phyloP scores from a whole-genome alignment of 2,113 vertebrate genomes.

The Caranx ignobilis region DNA sequence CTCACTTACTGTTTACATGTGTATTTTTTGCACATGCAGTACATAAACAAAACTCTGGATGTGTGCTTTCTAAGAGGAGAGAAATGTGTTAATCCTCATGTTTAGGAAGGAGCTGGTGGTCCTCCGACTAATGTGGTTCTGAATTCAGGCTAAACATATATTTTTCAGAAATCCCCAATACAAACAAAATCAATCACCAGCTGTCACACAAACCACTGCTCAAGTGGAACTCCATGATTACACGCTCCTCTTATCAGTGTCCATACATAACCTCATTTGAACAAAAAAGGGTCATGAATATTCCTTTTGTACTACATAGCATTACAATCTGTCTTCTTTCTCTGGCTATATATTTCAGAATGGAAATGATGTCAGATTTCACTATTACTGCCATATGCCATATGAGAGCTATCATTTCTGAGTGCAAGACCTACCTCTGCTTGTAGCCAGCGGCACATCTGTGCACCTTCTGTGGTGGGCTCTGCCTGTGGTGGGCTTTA shows the following conservation, averaged over 20 bases:
- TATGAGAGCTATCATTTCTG: slow-evolving; percentile 77
- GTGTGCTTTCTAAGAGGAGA: slow-evolving; percentile 12
- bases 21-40: not conserved
- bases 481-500: slow-evolving; percentile 65
- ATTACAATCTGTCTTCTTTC: slow-evolving; percentile 55
- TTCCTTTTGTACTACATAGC: slow-evolving; percentile 49
- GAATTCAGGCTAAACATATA: slow-evolving; percentile 64
- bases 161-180: slow-evolving; percentile 59
- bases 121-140: slow-evolving; percentile 43
- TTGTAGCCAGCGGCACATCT: slow-evolving; percentile 82
- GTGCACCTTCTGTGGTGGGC: slow-evolving; percentile 82
- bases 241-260: slow-evolving; percentile 68
- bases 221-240: slow-evolving; percentile 76
- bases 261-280: slow-evolving; percentile 20
- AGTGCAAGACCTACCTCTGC: slow-evolving; percentile 77
- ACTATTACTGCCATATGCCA: slow-evolving; percentile 81
- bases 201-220: slow-evolving; percentile 68
- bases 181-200: slow-evolving; percentile 78
- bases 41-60: not conserved
- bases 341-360: slow-evolving; percentile 67
- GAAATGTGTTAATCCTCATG: slow-evolving; percentile 47
- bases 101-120: slow-evolving; percentile 58
- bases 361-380: slow-evolving; percentile 82
- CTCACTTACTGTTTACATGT: too few species aligned
- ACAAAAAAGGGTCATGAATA: slow-evolving; percentile 59